Evolutionary conservation across 2,113 vertebrate species (phyloP), one percentile per base, ranked within the genome.

Genomic region (Lepus europaeus): DNA sequence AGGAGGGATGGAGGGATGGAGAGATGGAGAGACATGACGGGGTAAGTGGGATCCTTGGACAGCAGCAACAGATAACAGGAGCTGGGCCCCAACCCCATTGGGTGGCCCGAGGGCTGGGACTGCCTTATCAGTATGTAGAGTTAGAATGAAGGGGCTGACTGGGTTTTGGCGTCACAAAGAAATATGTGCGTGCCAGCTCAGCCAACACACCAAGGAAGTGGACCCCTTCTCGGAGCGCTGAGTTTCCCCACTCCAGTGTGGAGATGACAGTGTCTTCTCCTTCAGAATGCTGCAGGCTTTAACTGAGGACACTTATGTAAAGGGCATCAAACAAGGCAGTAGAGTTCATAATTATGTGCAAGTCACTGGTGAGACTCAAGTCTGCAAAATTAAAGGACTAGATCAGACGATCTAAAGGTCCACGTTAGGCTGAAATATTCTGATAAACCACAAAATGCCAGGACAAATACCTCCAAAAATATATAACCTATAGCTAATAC

Each of bases 341-440:
- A 61, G 59, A 81, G 45, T 94, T 95, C 73, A 82, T 29, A 93
- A 74, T 89, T 25, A 10, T 31, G 29, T 45, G 45, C 45, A 45
- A 45, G 45, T 45, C 45, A 45, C 45, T 45, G 45, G 45, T 45
- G 45, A 45, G 45, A 45, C 45, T 9, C 45, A 8, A 45, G 45
- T 45, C 23, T 89, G n/a, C 92, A 83, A 95, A 91, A 82, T 49
- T 39, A 93, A 77, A 56, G 20, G 31, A 20, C 36, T 95, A 45
- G n/a, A 63, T 29, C 13, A 81, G 25, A 83, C 9, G 29, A 77
- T 39, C 56, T 95, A 70, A 90, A 94, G 51, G 29, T 31, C 31
- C 39, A 68, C 66, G 72, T 76, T n/a, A 79, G 59, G 20, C 31
- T 83, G 89, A 92, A 22, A 56, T 53, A 90, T 5, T 92, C 49